Conservation (phyloP, 1,140 invertebrate species). For the Octopus bimaculoides region DNA sequence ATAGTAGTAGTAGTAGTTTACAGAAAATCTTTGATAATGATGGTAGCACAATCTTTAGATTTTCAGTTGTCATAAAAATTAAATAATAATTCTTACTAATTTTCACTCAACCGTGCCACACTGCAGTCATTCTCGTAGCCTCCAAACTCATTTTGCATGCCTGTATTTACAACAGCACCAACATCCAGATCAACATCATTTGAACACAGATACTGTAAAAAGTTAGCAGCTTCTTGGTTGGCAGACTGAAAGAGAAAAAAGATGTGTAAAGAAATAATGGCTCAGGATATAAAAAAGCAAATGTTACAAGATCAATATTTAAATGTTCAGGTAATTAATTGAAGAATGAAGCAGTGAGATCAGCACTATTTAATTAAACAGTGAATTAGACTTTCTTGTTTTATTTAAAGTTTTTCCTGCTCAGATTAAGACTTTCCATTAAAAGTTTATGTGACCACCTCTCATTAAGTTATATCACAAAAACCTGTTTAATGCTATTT, state of each 20-base stretch:
- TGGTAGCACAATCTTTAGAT: too few relatives aligned
- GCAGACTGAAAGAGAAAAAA: constrained; percentile 37
- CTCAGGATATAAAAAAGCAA: neutral
- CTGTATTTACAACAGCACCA: constrained; percentile 94
- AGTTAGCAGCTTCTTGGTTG: constrained; percentile 83
- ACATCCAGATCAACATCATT: constrained; percentile 94
- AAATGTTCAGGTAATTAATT: neutral
- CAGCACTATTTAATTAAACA: too few relatives aligned
- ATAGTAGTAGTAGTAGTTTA: too few relatives aligned
- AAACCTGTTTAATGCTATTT: too few relatives aligned
- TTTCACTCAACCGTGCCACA: constrained; percentile 79
- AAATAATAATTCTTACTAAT: constrained; percentile 69
- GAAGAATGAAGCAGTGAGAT: too few relatives aligned
- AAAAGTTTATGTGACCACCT: too few relatives aligned
- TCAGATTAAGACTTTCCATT: too few relatives aligned
- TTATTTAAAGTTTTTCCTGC: too few relatives aligned
- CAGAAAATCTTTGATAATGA: too few relatives aligned
- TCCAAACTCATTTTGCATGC: constrained; percentile 93
- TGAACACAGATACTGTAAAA: constrained; percentile 91
- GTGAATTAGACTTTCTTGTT: too few relatives aligned
- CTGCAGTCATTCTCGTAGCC: constrained; percentile 99
- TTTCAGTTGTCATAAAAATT: neutral
- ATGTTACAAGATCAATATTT: neutral
- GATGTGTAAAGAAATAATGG: neutral
- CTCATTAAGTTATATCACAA: too few relatives aligned